Conservation (phyloP, 2,113 vertebrate genomes). For the Osmerus mordax region DNA sequence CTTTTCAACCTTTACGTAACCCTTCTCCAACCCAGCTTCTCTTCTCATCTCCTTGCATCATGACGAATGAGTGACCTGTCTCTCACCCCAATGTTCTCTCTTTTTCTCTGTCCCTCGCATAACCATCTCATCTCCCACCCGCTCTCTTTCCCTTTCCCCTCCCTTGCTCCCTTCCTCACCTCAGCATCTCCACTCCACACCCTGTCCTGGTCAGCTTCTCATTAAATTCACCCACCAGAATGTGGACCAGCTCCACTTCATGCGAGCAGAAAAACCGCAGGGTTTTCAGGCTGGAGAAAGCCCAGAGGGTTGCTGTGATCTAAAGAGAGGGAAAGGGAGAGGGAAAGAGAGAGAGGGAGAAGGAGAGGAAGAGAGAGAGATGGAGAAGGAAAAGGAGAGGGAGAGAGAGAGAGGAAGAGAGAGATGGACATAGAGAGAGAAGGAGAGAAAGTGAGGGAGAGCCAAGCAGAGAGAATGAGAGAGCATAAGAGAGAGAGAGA, state of each 20-base stretch:
- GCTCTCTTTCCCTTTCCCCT: not conserved
- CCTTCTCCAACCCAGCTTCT: not conserved
- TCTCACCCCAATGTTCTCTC: constrained; percentile 38
- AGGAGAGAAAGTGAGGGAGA: not conserved
- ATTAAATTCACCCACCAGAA: constrained; percentile 8
- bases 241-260: constrained; percentile 6
- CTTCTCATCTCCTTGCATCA: constrained; percentile 19
- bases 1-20: not conserved
- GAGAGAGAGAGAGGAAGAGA: constrained; percentile 20
- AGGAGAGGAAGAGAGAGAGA: constrained; percentile 5
- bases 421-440: not conserved
- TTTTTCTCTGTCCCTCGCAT: constrained; percentile 26
- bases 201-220: constrained; percentile 1
- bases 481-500: not conserved
- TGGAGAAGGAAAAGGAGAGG: not conserved
- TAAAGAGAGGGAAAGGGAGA: not conserved
- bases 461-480: constrained; percentile 30
- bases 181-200: not conserved
- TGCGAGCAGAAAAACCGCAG: not conserved
- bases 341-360: not conserved
- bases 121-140: constrained; percentile 27
- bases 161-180: not conserved
- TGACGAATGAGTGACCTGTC: constrained; percentile 34
- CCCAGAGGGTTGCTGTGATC: not conserved
- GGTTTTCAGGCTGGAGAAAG: constrained; percentile 2